phyloP scores from a whole-genome alignment of 2,888 invertebrate genomes.

The Nomada ruficornis region DNA sequence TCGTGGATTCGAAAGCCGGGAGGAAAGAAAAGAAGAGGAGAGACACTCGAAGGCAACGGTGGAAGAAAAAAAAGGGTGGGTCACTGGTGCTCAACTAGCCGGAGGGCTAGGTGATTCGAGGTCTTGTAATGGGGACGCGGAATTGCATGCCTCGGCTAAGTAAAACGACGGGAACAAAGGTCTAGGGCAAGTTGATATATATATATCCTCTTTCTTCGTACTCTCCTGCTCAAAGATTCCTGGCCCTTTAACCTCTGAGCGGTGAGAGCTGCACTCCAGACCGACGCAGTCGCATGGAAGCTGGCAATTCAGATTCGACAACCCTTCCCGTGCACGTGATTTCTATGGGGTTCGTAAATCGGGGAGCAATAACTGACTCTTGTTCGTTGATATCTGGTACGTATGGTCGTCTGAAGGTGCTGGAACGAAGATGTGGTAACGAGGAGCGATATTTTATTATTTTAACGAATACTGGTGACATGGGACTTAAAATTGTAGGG shows the following conservation, averaged over 20 bases:
- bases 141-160: conserved; percentile 63
- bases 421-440: neutral
- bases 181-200: conserved; percentile 74
- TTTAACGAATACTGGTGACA: no score
- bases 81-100: conserved; percentile 58
- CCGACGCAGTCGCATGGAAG: conserved; percentile 52
- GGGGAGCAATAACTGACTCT: conserved; percentile 57
- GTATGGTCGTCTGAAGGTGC: neutral
- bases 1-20: conserved; percentile 42
- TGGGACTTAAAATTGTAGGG: no score
- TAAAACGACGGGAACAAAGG: conserved; percentile 67
- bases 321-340: conserved; percentile 36
- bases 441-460: neutral
- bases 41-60: conserved; percentile 41
- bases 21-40: conserved; percentile 39
- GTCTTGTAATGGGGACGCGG: conserved; percentile 53
- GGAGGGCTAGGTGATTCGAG: conserved; percentile 56
- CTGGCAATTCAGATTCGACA: conserved; percentile 48
- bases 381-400: conserved; percentile 39
- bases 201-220: conserved; percentile 8
- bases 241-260: conserved; percentile 54
- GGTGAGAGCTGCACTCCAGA: conserved; percentile 57
- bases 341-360: conserved; percentile 45
- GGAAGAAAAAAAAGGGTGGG: conserved; percentile 33
- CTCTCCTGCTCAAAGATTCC: conserved; percentile 45